Evolutionary conservation across 2,888 invertebrate species (phyloP).

Genomic region (Drosophila fulvimacula): DNA sequence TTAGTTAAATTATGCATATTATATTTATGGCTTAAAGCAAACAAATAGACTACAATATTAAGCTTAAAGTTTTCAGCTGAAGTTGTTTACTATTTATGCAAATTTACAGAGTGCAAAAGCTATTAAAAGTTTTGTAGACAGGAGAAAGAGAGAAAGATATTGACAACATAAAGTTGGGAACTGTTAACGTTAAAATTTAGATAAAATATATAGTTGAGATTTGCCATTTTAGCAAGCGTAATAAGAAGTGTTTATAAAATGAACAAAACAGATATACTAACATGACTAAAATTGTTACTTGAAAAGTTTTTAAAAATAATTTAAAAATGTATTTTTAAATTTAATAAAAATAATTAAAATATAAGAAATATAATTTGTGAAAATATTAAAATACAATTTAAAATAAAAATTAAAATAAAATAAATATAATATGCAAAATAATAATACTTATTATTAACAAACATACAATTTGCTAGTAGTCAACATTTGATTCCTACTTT

Average conservation of each 20-base stretch:
- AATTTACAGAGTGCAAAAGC: neutral
- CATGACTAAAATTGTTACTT: neutral
- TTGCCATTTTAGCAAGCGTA: neutral
- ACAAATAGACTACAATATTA: neutral
- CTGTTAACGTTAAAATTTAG: neutral
- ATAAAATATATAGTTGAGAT: neutral
- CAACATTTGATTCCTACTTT: too few relatives aligned
- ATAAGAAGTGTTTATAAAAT: neutral
- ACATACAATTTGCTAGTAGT: too few relatives aligned
- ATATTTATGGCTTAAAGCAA: neutral
- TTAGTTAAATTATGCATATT: neutral
- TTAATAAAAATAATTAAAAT: neutral
- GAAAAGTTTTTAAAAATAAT: neutral
- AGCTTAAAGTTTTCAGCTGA: neutral
- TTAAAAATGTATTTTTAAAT: too few relatives aligned
- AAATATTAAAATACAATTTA: too few relatives aligned
- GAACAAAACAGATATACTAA: neutral
- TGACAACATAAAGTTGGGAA: neutral
- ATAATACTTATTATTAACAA: too few relatives aligned
- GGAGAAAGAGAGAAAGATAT: neutral
- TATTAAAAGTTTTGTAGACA: neutral
- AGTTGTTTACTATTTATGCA: slow-evolving; percentile 7
- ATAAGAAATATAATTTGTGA: too few relatives aligned
- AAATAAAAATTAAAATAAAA: too few relatives aligned
- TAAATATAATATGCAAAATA: too few relatives aligned